Conservation (phyloP, 2,113 vertebrate species). For the Nothoprocta pentlandii region DNA sequence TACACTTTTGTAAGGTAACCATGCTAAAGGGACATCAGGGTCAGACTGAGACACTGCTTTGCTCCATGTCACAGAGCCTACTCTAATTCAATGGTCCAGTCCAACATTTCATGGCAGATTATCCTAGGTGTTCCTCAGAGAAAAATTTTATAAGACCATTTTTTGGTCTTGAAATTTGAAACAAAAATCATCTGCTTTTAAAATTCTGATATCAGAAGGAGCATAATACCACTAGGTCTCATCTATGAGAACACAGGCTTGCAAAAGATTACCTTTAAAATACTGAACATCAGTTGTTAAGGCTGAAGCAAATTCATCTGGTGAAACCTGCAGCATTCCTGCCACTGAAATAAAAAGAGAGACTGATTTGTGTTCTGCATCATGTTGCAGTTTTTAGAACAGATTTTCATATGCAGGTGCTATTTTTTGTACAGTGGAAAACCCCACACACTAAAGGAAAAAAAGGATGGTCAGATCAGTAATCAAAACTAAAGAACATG, state of each 20-base stretch:
- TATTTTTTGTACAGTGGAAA: background rate
- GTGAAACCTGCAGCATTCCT: conserved; percentile 88
- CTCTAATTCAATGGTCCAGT: background rate
- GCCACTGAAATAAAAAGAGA: conserved; percentile 81
- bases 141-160: background rate
- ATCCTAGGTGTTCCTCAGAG: background rate
- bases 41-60: background rate
- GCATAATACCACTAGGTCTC: background rate
- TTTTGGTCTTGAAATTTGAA: background rate
- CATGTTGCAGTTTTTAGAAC: background rate
- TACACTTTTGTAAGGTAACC: background rate
- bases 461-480: background rate
- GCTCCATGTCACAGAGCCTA: background rate
- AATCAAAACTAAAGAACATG: conserved; percentile 5
- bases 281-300: conserved; percentile 93
- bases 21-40: background rate
- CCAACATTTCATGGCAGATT: background rate
- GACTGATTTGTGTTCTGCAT: background rate
- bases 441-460: background rate
- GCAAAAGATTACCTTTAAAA: conserved; percentile 87
- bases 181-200: background rate
- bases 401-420: background rate
- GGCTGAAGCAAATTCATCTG: conserved; percentile 88
- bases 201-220: background rate
- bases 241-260: background rate